These are phyloP conservation scores for Uria aalge DNA, from an alignment of 2,113 vertebrate genomes.

Conservation along the genomic window DNA sequence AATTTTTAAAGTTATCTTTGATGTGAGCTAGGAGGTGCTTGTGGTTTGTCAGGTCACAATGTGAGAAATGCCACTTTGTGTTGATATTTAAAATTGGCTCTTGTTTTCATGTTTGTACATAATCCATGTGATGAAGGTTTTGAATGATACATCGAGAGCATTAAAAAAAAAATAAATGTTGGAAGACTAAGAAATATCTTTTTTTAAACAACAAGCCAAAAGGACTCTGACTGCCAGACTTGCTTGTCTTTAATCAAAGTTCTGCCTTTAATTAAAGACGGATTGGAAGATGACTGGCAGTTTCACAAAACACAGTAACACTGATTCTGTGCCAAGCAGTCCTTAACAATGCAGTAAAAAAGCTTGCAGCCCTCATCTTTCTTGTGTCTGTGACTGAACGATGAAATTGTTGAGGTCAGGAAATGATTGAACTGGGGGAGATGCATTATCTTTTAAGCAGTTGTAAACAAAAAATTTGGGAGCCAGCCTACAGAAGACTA, in stretches of 20 bases:
- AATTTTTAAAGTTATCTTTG: constrained; percentile 16
- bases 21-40: not conserved
- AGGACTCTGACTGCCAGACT: not conserved
- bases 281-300: not conserved
- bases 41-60: constrained; percentile 2
- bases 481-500: not conserved
- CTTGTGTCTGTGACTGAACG: not conserved
- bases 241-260: not conserved
- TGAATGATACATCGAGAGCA: not conserved
- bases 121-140: not conserved
- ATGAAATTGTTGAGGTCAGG: not conserved
- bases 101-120: not conserved
- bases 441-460: not conserved
- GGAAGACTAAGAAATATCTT: not conserved
- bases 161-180: not conserved
- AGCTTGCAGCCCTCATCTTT: not conserved
- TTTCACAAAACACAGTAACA: not conserved
- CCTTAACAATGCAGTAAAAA: not conserved
- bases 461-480: not conserved
- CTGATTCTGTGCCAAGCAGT: not conserved
- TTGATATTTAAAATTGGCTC: not conserved
- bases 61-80: not conserved
- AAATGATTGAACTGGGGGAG: not conserved
- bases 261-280: not conserved
- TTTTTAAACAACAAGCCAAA: not conserved